Percentiles rank a stretch among this genome's conserved stretches.
Conservation (phyloP, 1,140 invertebrate species). For the Temnothorax longispinosus region DNA sequence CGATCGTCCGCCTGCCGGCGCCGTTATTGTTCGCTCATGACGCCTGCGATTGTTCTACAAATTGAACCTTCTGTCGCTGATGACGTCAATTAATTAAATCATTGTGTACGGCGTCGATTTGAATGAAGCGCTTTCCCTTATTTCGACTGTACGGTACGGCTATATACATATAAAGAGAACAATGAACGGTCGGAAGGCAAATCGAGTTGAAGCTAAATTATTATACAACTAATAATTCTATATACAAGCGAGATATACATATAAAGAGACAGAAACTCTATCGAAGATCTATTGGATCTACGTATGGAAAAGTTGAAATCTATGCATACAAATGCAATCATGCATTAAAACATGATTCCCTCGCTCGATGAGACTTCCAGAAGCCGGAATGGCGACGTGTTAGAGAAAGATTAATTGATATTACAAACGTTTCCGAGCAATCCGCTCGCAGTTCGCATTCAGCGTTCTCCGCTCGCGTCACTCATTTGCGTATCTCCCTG, state of each 20-base stretch:
- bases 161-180: background rate
- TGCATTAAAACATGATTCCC: background rate
- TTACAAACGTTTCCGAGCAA: conserved; percentile 44
- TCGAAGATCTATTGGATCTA: background rate
- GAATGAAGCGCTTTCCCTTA: conserved; percentile 16
- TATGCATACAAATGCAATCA: background rate
- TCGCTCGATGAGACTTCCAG: conserved; percentile 8
- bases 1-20: background rate
- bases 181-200: background rate
- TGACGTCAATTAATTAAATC: conserved; percentile 49
- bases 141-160: background rate
- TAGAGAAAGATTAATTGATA: conserved; percentile 48
- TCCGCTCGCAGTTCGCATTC: conserved; percentile 39
- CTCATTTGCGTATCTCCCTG: conserved; percentile 47
- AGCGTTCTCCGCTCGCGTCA: conserved; percentile 5
- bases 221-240: background rate
- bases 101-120: background rate
- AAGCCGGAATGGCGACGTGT: background rate
- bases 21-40: conserved; percentile 37
- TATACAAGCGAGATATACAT: too few species aligned
- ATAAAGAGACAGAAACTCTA: background rate
- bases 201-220: background rate
- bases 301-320: background rate
- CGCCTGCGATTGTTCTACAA: conserved; percentile 28
- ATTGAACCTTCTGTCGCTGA: conserved; percentile 29